Percentiles rank a stretch among this genome's conserved stretches.
phyloP scores from a whole-genome alignment of 1,140 invertebrate genomes.

The Mya arenaria region DNA sequence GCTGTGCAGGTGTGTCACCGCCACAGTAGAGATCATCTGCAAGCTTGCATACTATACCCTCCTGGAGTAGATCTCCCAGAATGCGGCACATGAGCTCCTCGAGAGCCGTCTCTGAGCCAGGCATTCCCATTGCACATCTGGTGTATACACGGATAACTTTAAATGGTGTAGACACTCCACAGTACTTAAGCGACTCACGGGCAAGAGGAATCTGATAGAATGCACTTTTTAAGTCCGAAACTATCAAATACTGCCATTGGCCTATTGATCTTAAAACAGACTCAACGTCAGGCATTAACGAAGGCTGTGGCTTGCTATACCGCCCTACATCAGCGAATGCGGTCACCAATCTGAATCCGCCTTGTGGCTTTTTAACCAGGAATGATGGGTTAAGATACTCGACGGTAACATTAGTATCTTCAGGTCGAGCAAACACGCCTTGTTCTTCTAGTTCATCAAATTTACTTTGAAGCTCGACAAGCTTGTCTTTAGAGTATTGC shows the following conservation, averaged over 20 bases:
- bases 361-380: conserved; percentile 46
- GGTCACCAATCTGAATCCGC: not conserved
- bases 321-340: conserved; percentile 13
- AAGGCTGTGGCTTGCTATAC: conserved; percentile 20
- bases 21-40: conserved; percentile 54
- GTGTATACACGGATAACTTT: conserved; percentile 57
- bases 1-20: conserved; percentile 7
- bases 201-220: conserved; percentile 60
- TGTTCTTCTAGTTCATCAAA: conserved; percentile 47
- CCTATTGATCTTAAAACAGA: conserved; percentile 3
- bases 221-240: conserved; percentile 37
- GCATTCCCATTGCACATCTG: conserved; percentile 64
- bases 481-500: conserved; percentile 44
- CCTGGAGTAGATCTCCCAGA: conserved; percentile 60
- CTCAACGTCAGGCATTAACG: conserved; percentile 6
- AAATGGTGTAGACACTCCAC: conserved; percentile 58
- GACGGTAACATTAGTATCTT: conserved; percentile 35
- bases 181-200: conserved; percentile 56
- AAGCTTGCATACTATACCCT: conserved; percentile 56
- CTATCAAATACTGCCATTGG: conserved; percentile 34
- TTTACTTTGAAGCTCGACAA: conserved; percentile 46
- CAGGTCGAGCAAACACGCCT: conserved; percentile 43
- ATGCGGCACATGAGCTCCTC: conserved; percentile 65
- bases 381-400: conserved; percentile 57
- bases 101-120: conserved; percentile 57